phyloP scores from a whole-genome alignment of 2,797 vertebrate genomes.

The Brachyalestes nurse region DNA sequence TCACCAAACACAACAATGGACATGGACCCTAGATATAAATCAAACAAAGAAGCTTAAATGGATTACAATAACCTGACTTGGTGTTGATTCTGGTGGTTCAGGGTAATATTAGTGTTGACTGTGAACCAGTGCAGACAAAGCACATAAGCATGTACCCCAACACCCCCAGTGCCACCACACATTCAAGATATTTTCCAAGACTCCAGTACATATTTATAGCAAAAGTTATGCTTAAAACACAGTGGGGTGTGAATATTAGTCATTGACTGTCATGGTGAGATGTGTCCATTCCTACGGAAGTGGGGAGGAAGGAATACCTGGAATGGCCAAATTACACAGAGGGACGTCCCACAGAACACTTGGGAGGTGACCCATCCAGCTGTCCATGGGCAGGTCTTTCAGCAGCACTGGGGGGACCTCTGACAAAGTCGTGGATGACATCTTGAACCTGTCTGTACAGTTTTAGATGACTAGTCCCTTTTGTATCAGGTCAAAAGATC shows the following conservation, averaged over 20 bases:
- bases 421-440: conserved; percentile 64
- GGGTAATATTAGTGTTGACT: conserved; percentile 2
- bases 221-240: background rate
- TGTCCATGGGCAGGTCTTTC: conserved; percentile 72
- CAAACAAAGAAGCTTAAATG: background rate
- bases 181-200: background rate
- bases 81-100: background rate
- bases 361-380: conserved; percentile 89
- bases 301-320: conserved; percentile 76
- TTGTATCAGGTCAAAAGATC: background rate
- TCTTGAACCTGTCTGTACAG: conserved; percentile 49
- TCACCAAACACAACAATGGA: background rate
- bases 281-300: background rate
- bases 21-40: background rate
- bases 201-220: background rate
- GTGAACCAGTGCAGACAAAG: conserved; percentile 19
- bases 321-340: conserved; percentile 87
- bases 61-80: background rate
- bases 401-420: conserved; percentile 60
- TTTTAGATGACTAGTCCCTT: background rate
- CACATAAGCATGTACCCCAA: conserved; percentile 29
- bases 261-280: background rate
- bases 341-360: conserved; percentile 85
- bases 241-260: background rate
- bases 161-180: conserved; percentile 18